phyloP scores from a whole-genome alignment of 2,797 vertebrate species.

The Rhinichthys osculus region DNA sequence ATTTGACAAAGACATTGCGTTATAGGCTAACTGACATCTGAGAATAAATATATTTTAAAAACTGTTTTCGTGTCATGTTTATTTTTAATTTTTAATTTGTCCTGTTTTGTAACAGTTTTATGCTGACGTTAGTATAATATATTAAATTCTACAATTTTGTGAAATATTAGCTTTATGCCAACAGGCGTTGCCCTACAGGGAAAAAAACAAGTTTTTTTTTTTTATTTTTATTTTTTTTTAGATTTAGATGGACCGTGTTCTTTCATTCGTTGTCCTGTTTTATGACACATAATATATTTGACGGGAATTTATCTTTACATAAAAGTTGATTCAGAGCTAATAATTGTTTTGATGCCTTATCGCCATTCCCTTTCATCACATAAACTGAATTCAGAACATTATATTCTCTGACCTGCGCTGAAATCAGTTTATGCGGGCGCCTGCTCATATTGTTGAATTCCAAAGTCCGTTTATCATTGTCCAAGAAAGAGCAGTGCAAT shows the following conservation, averaged over 20 bases:
- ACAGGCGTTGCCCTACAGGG: not conserved
- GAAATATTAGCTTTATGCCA: not conserved
- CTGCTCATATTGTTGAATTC: slow-evolving; percentile 59
- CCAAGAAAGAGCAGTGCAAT: slow-evolving; percentile 47
- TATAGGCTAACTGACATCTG: not conserved
- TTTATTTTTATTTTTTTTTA: too few species aligned
- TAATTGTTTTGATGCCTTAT: slow-evolving; percentile 21
- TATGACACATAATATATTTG: slow-evolving; percentile 7
- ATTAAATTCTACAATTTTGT: not conserved
- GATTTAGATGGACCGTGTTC: not conserved
- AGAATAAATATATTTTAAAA: not conserved
- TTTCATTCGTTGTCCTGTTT: slow-evolving; percentile 34
- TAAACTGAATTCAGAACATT: slow-evolving; percentile 46
- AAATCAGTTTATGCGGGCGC: slow-evolving; percentile 37
- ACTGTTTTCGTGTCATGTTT: not conserved
- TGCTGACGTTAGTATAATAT: not conserved
- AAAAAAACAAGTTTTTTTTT: not conserved
- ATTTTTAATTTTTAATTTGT: not conserved
- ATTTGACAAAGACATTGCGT: not conserved
- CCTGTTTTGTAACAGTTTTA: too few species aligned
- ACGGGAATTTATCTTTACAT: slow-evolving; percentile 27
- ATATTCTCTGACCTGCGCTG: slow-evolving; percentile 41
- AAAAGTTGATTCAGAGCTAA: slow-evolving; percentile 29
- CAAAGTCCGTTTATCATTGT: slow-evolving; percentile 59
- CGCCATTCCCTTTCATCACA: slow-evolving; percentile 33